Conservation (phyloP, 2,797 vertebrate genomes). For the Anas flavirostris region DNA sequence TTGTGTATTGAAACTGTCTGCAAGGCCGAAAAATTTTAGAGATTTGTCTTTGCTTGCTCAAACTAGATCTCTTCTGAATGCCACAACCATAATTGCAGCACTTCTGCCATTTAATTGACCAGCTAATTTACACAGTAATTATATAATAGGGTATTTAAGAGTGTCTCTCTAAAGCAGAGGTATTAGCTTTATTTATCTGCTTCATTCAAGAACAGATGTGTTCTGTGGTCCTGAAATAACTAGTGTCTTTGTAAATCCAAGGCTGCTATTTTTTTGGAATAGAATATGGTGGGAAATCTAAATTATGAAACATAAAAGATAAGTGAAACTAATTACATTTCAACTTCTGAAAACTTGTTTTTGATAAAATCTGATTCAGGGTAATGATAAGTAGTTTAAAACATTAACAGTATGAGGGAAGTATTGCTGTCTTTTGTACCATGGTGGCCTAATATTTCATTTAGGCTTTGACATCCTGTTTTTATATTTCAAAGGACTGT, state of each 20-base stretch:
- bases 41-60: not conserved
- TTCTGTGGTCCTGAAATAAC: constrained; percentile 27
- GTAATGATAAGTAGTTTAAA: not conserved
- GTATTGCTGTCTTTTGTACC: not conserved
- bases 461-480: not conserved
- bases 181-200: constrained; percentile 29
- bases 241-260: not conserved
- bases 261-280: not conserved
- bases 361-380: not conserved
- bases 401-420: not conserved
- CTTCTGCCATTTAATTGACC: not conserved
- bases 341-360: not conserved
- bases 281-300: not conserved
- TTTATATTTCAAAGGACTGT: not conserved
- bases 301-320: not conserved
- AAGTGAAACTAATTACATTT: not conserved
- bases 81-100: not conserved
- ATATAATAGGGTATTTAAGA: constrained; percentile 21
- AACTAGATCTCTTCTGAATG: not conserved
- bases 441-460: not conserved
- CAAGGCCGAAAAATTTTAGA: not conserved
- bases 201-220: constrained; percentile 39
- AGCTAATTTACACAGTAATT: not conserved
- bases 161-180: not conserved
- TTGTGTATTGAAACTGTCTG: not conserved